phyloP scores from a whole-genome alignment of 1,140 invertebrate species.

The Drosophila ohnishii region DNA sequence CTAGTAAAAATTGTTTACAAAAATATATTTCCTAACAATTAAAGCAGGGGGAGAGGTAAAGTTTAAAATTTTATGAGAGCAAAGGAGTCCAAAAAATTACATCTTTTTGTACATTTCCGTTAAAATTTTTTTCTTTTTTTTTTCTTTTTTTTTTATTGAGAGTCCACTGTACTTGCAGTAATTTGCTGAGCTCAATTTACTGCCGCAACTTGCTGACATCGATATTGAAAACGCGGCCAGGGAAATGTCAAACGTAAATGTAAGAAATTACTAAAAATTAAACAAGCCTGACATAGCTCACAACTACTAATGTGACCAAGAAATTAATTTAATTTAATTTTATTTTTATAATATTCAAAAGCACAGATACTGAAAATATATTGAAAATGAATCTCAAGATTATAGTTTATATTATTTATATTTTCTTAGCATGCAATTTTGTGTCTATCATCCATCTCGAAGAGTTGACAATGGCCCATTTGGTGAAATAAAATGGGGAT shows the following conservation, averaged over 20 bases:
- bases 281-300: background rate
- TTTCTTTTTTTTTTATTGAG: background rate
- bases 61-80: too few species aligned
- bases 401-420: background rate
- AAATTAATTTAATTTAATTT: background rate
- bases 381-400: background rate
- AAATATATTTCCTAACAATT: too few species aligned
- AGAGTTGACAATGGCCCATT: slow-evolving; percentile 20
- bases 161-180: slow-evolving; percentile 10
- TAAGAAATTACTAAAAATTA: slow-evolving; percentile 16
- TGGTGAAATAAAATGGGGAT: slow-evolving; percentile 21
- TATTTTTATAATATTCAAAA: background rate
- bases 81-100: too few species aligned
- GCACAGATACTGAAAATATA: background rate
- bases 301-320: too few species aligned
- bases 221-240: slow-evolving; percentile 10
- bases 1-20: background rate
- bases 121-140: too few species aligned
- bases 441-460: slow-evolving; percentile 17
- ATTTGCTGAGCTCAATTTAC: slow-evolving; percentile 43
- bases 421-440: background rate
- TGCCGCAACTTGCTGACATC: slow-evolving; percentile 31
- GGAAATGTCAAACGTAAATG: slow-evolving; percentile 12
- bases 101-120: background rate
- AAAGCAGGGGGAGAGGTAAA: too few species aligned